Conservation (phyloP, 1,140 invertebrate species). For the Spodoptera frugiperda region DNA sequence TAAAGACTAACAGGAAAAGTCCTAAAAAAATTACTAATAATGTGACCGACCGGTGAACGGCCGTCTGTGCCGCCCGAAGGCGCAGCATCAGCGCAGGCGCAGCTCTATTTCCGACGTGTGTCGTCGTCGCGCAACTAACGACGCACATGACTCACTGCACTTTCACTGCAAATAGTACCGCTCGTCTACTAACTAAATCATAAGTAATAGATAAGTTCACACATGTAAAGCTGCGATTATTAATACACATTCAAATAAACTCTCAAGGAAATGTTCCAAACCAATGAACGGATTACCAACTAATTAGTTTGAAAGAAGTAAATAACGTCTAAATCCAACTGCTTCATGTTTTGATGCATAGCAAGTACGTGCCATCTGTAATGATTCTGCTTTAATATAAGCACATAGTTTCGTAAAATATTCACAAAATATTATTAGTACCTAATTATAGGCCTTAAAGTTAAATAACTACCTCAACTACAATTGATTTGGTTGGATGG, state of each 20-base stretch:
- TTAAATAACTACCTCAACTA: no score
- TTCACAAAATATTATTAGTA: no score
- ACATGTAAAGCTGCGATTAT: background rate
- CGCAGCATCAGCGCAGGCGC: constrained; percentile 46
- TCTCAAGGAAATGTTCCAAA: background rate
- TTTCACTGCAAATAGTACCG: constrained; percentile 78
- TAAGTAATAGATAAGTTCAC: constrained; percentile 52
- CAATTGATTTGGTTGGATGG: no score
- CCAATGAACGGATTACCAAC: no score
- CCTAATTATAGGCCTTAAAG: no score
- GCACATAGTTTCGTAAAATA: no score
- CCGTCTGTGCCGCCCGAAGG: background rate
- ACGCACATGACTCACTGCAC: constrained; percentile 74
- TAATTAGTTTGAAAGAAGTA: no score
- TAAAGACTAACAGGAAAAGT: no score
- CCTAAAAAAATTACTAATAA: background rate
- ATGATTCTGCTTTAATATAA: no score
- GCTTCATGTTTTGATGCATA: no score
- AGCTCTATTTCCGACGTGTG: constrained; percentile 66
- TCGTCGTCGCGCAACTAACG: background rate
- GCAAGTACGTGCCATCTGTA: no score
- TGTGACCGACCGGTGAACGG: background rate
- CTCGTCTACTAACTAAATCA: constrained; percentile 66
- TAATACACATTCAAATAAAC: background rate
- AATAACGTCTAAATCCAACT: no score